Evolutionary conservation across 2,888 invertebrate species (phyloP), one percentile per base, ranked within the genome.

Genomic region (Apomyelois bistriatella): DNA sequence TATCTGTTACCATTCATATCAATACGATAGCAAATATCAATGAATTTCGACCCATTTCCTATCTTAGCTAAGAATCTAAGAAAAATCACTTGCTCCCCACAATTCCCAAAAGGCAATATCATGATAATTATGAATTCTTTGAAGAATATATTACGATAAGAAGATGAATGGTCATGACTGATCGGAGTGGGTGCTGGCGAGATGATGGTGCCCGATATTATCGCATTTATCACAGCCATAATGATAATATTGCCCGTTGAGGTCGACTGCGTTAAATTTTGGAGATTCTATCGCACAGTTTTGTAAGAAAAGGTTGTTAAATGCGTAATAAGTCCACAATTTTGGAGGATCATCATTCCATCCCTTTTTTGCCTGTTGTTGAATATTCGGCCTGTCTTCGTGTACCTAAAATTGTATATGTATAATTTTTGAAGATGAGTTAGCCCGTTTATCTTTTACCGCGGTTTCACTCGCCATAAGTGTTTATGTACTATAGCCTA

Each of bases 121-220:
- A 15, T 32, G 46, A 46, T 46, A 46, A 46, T 46, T 46, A 46
- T 13, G 32, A 32, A 46, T 32, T 32, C 32, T 32, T 15, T 43
- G 32, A 32, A 32, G 46, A 46, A 46, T 46, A 46, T 32, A 35
- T 46, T 46, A 46, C 32, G 46, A 46, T 46, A 46, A 46, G 46
- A 46, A 32, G 43, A 43, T 16, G 46, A 46, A 46, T 32, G 46
- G 32, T 16, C 46, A 10, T 46, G 46, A 46, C 32, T 8, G 46
- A 46, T 46, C 9, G 41, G 3, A 22, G 43, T 43, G 42, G 42
- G 22, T 42, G 42, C 30, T 43, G 5, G 22, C 22, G 22, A 22
- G 22, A 22, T 22, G 22, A 22, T 22, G 22, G 22, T 22, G 22
- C 22, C 22, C 5, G 22, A 22, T 22, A 3, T 2, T 22, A 22